Percentiles rank a stretch among this genome's conserved stretches.
phyloP scores from a whole-genome alignment of 2,888 invertebrate species.

The Drosophila pseudotakahashii region DNA sequence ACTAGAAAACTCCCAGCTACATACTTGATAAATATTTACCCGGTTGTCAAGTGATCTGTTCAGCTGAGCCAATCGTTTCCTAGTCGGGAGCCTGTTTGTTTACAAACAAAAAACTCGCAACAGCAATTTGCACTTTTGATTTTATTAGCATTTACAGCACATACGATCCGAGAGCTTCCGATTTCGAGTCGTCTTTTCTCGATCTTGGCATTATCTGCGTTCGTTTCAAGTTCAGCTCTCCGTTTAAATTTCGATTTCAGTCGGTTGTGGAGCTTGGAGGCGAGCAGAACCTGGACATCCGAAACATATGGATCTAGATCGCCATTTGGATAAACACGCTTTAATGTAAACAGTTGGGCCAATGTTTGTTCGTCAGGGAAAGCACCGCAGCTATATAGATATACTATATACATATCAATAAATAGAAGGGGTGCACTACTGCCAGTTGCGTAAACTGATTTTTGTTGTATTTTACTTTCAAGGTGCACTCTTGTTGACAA shows the following conservation, averaged over 20 bases:
- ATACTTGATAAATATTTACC: conserved; percentile 3
- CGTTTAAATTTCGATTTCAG: conserved; percentile 24
- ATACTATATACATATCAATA: neutral
- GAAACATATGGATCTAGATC: conserved; percentile 18
- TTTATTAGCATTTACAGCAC: conserved; percentile 7
- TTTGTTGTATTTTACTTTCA: conserved; percentile 8
- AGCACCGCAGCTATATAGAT: conserved; percentile 13
- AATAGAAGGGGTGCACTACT: conserved; percentile 10
- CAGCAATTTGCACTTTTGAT: conserved; percentile 2
- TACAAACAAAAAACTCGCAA: conserved; percentile 61
- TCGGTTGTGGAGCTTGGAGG: conserved; percentile 11
- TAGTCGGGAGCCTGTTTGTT: conserved; percentile 55
- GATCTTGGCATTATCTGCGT: neutral
- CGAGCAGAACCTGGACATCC: conserved; percentile 16
- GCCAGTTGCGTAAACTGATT: conserved; percentile 8
- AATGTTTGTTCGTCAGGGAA: conserved; percentile 34
- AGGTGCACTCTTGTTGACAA: conserved; percentile 46
- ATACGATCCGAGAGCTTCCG: conserved; percentile 18
- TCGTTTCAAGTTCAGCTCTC: conserved; percentile 37
- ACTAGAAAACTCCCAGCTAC: conserved; percentile 5
- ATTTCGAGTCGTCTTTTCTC: conserved; percentile 2
- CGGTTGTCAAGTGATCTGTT: conserved; percentile 37
- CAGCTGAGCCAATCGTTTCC: conserved; percentile 52
- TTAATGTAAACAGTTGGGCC: conserved; percentile 26
- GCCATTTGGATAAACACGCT: conserved; percentile 33